Evolutionary conservation across 2,888 invertebrate genomes (phyloP).

Genomic region (Saturnia pavonia): DNA sequence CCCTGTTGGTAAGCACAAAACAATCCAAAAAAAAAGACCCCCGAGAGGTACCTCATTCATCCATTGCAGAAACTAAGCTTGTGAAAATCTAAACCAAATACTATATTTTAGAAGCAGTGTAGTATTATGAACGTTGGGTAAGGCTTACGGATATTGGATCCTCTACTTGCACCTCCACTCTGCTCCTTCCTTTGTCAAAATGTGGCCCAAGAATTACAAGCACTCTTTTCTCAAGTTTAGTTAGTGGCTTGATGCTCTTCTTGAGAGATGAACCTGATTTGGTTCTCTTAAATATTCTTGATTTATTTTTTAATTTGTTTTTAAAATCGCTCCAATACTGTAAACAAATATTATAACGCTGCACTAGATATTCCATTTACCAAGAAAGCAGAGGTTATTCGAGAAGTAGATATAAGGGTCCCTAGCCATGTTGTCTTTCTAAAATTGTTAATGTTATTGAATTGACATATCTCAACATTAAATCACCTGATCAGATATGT

Average conservation of each 20-base stretch:
- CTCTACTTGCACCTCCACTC: conserved; percentile 32
- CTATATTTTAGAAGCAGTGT: neutral
- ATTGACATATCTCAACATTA: no score
- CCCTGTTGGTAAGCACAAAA: no score
- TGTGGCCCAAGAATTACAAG: conserved; percentile 57
- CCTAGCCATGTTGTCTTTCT: no score
- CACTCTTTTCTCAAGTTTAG: conserved; percentile 58
- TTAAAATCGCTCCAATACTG: conserved; percentile 73
- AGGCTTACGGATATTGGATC: conserved; percentile 42
- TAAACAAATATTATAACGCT: conserved; percentile 24
- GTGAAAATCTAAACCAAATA: no score
- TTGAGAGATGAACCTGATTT: conserved; percentile 38
- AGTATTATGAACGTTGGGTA: no score
- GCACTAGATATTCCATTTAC: neutral
- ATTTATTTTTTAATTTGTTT: conserved; percentile 63
- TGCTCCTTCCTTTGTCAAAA: conserved; percentile 49
- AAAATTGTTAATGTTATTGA: no score
- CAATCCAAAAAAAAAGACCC: no score
- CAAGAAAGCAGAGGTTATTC: neutral
- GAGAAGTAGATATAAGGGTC: no score
- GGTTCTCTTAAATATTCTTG: conserved; percentile 44
- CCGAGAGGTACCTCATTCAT: no score
- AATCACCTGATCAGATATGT: no score
- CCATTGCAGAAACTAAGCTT: no score
- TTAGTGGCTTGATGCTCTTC: conserved; percentile 48